Evolutionary conservation across 2,888 invertebrate species (phyloP).

Genomic region (Troides aeacus): DNA sequence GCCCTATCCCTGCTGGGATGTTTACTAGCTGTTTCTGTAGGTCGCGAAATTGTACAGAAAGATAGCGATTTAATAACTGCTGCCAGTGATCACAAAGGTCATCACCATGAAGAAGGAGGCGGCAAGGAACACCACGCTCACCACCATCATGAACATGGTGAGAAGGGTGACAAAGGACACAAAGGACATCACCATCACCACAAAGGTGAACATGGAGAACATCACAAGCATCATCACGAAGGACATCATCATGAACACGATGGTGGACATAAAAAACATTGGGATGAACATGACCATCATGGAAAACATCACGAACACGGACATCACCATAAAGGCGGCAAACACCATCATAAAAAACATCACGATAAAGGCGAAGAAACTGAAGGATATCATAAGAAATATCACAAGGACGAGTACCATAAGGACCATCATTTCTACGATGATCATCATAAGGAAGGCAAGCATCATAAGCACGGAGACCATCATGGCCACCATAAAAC

Average conservation of each 20-base stretch:
- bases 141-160: slow-evolving; percentile 84
- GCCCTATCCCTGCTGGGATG: slow-evolving; percentile 67
- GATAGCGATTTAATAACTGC: slow-evolving; percentile 73
- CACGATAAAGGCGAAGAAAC: slow-evolving; percentile 92
- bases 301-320: slow-evolving; percentile 88
- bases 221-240: slow-evolving; percentile 87
- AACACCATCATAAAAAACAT: slow-evolving; percentile 89
- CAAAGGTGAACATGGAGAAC: slow-evolving; percentile 87
- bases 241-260: slow-evolving; percentile 88
- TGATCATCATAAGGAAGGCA: slow-evolving; percentile 90
- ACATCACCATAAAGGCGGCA: slow-evolving; percentile 88
- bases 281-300: slow-evolving; percentile 87
- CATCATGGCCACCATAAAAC: slow-evolving; percentile 88
- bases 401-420: slow-evolving; percentile 92
- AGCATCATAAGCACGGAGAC: slow-evolving; percentile 89
- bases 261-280: slow-evolving; percentile 89
- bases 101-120: slow-evolving; percentile 83
- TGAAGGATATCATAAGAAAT: slow-evolving; percentile 91
- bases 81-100: slow-evolving; percentile 70
- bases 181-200: slow-evolving; percentile 88
- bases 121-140: slow-evolving; percentile 84
- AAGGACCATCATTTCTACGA: slow-evolving; percentile 94
- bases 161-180: slow-evolving; percentile 89
- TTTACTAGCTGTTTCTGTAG: slow-evolving; percentile 54
- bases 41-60: slow-evolving; percentile 60